Evolutionary conservation across 1,140 invertebrate species (phyloP).

Genomic region (Sminthurides bifidus): DNA sequence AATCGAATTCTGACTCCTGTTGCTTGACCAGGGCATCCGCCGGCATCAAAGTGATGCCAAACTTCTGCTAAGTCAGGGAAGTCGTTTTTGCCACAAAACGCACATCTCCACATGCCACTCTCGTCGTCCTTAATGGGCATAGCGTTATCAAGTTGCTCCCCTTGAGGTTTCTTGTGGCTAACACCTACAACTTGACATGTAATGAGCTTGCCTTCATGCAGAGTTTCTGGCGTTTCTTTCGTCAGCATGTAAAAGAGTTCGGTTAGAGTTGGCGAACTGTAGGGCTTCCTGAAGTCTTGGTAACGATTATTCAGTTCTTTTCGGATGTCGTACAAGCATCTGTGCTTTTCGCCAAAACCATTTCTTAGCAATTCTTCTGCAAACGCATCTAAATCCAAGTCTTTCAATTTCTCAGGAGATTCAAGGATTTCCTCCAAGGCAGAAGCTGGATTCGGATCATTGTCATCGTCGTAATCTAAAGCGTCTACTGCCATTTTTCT

Average conservation of each 20-base stretch:
- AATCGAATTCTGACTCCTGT: slow-evolving; percentile 77
- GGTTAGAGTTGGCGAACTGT: slow-evolving; percentile 64
- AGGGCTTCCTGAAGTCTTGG: slow-evolving; percentile 78
- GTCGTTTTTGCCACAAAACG: slow-evolving; percentile 90
- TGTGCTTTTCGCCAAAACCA: slow-evolving; percentile 81
- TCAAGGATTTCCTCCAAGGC: slow-evolving; percentile 95
- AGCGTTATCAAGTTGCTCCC: slow-evolving; percentile 85
- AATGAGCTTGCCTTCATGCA: slow-evolving; percentile 82
- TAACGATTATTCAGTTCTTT: slow-evolving; percentile 91
- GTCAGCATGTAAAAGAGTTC: slow-evolving; percentile 90
- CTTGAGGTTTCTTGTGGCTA: slow-evolving; percentile 74
- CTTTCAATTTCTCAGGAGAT: slow-evolving; percentile 85
- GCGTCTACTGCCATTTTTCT: slow-evolving; percentile 99
- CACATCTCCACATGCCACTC: slow-evolving; percentile 91
- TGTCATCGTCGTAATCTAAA: slow-evolving; percentile 61
- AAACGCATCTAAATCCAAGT: slow-evolving; percentile 96
- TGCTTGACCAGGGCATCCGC: slow-evolving; percentile 86
- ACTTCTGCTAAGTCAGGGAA: slow-evolving; percentile 90
- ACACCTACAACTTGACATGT: slow-evolving; percentile 60
- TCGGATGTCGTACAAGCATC: slow-evolving; percentile 93
- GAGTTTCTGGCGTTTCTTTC: slow-evolving; percentile 90
- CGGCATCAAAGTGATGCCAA: slow-evolving; percentile 96
- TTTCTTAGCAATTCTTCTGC: slow-evolving; percentile 93
- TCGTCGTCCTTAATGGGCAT: slow-evolving; percentile 90
- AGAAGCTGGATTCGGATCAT: slow-evolving; percentile 76